Evolutionary conservation across 2,797 vertebrate species (phyloP).

Genomic region (Gymnothorax javanicus): DNA sequence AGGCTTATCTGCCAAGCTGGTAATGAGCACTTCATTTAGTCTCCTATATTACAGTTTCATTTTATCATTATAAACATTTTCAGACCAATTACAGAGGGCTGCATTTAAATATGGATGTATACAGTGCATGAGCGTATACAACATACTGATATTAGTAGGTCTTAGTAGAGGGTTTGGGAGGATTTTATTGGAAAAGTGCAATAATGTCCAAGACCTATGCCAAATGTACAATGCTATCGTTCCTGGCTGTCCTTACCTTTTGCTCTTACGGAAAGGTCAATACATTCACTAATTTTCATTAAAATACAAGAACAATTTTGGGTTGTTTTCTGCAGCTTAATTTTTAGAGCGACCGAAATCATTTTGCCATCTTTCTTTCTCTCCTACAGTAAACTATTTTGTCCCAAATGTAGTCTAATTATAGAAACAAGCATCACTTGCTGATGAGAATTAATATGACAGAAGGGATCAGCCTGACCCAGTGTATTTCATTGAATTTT

Average conservation of each 20-base stretch:
- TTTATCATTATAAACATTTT: neutral
- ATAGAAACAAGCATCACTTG: too few species aligned
- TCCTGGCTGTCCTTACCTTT: too few species aligned
- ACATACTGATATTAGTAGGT: constrained; percentile 55
- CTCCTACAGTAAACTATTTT: too few species aligned
- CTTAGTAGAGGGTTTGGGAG: constrained; percentile 42
- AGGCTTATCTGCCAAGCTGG: neutral
- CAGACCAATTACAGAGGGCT: neutral
- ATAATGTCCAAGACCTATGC: constrained; percentile 46
- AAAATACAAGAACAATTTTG: constrained; percentile 61
- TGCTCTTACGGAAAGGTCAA: constrained; percentile 50
- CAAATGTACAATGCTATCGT: constrained; percentile 43
- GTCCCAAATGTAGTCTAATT: too few species aligned
- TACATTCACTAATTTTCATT: constrained; percentile 56
- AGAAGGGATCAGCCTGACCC: too few species aligned
- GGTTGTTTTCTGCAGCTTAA: constrained; percentile 38
- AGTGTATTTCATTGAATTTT: too few species aligned
- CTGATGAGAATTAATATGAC: too few species aligned
- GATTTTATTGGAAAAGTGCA: constrained; percentile 42
- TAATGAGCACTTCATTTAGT: neutral
- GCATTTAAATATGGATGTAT: neutral
- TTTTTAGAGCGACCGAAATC: too few species aligned
- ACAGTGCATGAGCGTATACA: constrained; percentile 4
- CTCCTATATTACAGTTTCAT: neutral
- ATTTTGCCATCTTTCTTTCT: too few species aligned